Percentiles rank a stretch among this genome's conserved stretches.
These are phyloP conservation scores for Platysteira castanea DNA, from an alignment of 2,113 vertebrate species.

Conservation along the genomic window DNA sequence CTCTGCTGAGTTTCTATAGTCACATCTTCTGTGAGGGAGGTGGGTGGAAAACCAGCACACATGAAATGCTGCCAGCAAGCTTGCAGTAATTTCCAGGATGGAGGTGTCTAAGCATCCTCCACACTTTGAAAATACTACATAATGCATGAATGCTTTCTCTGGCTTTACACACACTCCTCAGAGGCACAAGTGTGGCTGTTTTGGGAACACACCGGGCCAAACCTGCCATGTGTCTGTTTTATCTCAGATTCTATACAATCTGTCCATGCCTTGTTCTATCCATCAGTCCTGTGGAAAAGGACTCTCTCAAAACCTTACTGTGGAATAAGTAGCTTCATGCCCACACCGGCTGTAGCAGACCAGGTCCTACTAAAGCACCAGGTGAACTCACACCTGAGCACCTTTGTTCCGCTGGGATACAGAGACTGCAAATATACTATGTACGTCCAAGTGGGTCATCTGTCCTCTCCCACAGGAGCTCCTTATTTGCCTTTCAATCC, in stretches of 20 bases:
- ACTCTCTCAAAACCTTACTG: neutral
- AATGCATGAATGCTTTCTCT: conserved; percentile 39
- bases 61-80: neutral
- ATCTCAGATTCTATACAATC: neutral
- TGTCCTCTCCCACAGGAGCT: neutral
- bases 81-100: conserved; percentile 4
- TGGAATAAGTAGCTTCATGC: neutral
- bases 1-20: neutral
- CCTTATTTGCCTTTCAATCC: neutral
- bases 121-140: conserved; percentile 38
- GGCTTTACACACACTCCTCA: neutral
- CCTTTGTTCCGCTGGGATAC: accelerated
- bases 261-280: neutral
- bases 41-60: conserved; percentile 30
- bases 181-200: neutral
- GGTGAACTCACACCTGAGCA: neutral
- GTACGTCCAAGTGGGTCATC: neutral
- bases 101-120: conserved; percentile 50
- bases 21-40: neutral
- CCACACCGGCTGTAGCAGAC: neutral
- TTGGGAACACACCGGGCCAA: neutral
- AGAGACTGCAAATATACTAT: neutral
- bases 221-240: neutral
- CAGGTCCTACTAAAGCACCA: neutral
- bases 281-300: neutral